Conservation (phyloP, 2,888 invertebrate species). For the Schizaphis graminum region DNA sequence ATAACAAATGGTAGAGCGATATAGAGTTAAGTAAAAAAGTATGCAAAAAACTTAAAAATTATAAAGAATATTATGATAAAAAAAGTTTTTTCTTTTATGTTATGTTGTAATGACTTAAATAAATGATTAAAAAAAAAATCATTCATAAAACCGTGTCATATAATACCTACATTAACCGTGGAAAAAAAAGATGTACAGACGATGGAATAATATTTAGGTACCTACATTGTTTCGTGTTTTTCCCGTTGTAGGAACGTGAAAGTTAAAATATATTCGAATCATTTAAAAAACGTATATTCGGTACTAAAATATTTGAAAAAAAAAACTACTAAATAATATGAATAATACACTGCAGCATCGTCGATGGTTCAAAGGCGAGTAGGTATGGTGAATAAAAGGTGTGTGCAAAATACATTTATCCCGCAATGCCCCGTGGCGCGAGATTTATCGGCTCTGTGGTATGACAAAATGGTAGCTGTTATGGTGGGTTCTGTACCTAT, state of each 20-base stretch:
- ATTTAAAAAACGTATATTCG: not conserved
- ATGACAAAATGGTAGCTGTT: not conserved
- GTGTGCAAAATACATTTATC: not conserved
- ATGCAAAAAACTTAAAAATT: not conserved
- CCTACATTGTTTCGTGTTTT: not conserved
- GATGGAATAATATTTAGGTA: not conserved
- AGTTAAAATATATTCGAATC: not conserved
- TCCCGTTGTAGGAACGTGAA: not conserved
- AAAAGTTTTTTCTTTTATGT: not conserved
- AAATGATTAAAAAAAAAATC: not conserved
- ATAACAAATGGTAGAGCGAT: not conserved
- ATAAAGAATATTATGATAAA: not conserved
- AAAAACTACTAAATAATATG: not conserved
- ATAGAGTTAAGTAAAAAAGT: not conserved
- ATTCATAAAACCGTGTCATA: not conserved
- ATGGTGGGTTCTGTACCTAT: not conserved
- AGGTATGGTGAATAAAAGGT: not conserved
- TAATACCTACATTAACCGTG: not conserved
- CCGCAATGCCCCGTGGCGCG: not conserved
- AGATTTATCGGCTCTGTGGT: not conserved
- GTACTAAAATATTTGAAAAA: not conserved
- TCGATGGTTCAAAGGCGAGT: not conserved
- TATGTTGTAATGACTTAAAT: not conserved
- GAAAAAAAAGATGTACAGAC: too few relatives aligned
- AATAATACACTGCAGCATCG: not conserved